phyloP scores from a whole-genome alignment of 2,888 invertebrate species.

The Nasonovia ribisnigri region DNA sequence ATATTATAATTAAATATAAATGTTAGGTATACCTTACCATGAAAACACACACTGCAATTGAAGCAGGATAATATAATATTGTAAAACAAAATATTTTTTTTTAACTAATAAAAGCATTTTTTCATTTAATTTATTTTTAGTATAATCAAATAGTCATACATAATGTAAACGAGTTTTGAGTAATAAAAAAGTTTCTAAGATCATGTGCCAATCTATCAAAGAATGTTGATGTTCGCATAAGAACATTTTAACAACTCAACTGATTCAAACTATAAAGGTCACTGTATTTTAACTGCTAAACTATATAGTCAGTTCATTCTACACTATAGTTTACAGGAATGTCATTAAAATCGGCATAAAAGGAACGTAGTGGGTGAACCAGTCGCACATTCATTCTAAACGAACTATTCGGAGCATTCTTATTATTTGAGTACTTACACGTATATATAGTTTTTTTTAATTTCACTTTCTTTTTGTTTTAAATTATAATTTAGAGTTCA shows the following conservation, averaged over 20 bases:
- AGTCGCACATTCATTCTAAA: background rate
- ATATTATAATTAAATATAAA: background rate
- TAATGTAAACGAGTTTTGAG: background rate
- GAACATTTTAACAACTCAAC: background rate
- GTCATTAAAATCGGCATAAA: slow-evolving; percentile 22
- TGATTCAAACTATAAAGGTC: background rate
- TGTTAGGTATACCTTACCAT: background rate
- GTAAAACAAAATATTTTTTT: background rate
- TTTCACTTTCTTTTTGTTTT: background rate
- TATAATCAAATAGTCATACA: background rate
- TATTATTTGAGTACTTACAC: background rate
- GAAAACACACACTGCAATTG: background rate
- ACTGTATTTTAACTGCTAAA: background rate
- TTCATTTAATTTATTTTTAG: background rate
- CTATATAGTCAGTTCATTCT: background rate
- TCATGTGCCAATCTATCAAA: background rate
- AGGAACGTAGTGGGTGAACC: background rate
- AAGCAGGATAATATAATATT: background rate
- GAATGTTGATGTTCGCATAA: background rate
- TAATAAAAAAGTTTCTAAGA: background rate
- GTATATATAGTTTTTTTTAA: background rate
- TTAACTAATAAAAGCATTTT: background rate
- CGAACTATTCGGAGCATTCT: background rate
- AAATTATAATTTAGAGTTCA: background rate
- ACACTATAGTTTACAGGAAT: slow-evolving; percentile 2